Evolutionary conservation across 53 echinoderm and acorn worm genomes (phyloP).

Genomic region (Temnopleurus reevesii): DNA sequence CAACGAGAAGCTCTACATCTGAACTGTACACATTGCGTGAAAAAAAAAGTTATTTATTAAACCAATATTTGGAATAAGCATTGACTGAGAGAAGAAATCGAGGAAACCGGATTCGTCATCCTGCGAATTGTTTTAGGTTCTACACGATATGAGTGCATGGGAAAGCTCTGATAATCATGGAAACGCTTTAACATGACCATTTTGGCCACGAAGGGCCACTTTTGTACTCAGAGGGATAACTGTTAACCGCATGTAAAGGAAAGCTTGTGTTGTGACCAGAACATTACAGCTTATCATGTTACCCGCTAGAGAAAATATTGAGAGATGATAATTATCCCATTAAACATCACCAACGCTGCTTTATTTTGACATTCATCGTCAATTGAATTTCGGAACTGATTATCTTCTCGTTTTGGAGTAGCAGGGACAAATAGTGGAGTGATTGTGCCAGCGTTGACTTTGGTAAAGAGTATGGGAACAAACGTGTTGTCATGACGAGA

Average conservation of each 20-base stretch:
- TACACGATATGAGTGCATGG: too few species aligned
- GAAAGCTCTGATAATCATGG: too few species aligned
- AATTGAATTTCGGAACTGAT: not conserved
- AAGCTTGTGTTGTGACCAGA: not conserved
- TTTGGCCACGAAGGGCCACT: not conserved
- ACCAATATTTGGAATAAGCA: not conserved
- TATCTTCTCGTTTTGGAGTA: not conserved
- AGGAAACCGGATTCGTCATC: too few species aligned
- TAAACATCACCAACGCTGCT: not conserved
- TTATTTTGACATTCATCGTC: not conserved
- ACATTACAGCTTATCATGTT: not conserved
- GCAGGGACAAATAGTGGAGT: too few species aligned
- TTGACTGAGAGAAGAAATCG: not conserved
- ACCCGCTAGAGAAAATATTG: not conserved
- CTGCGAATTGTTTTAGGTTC: too few species aligned
- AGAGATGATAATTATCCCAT: slow-evolving; percentile 12
- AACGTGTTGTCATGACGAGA: not conserved
- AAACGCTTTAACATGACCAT: not conserved
- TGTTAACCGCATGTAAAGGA: not conserved
- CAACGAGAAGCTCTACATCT: not conserved
- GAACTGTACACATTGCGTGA: not conserved
- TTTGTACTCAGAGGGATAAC: not conserved
- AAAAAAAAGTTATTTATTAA: not conserved
- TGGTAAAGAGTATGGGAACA: not conserved
- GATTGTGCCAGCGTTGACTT: too few species aligned